A percentile compares a stretch with the other conserved stretches of the same genome.
phyloP scores from a whole-genome alignment of 2,888 invertebrate genomes.

The Horisme vitalbata region DNA sequence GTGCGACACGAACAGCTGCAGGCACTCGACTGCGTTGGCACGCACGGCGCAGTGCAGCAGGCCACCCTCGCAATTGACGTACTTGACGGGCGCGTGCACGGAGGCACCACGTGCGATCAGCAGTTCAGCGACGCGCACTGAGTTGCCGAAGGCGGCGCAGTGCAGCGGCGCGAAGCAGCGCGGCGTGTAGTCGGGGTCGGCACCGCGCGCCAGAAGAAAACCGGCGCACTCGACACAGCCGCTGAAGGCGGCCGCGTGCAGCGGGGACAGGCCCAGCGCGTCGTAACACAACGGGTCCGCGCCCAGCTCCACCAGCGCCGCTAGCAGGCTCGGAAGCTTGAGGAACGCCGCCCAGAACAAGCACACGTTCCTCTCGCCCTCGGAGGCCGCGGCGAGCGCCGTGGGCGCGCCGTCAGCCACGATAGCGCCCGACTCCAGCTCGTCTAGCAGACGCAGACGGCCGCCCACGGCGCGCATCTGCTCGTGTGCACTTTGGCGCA shows the following conservation, averaged over 20 bases:
- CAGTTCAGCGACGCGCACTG: constrained; percentile 90
- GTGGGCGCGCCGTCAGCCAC: constrained; percentile 79
- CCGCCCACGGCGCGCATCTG: constrained; percentile 88
- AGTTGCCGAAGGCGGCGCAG: constrained; percentile 94
- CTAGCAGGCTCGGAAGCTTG: constrained; percentile 86
- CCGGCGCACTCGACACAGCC: constrained; percentile 88
- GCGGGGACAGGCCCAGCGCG: constrained; percentile 87
- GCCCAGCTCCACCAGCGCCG: constrained; percentile 84
- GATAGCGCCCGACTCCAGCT: constrained; percentile 87
- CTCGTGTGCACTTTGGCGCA: constrained; percentile 88
- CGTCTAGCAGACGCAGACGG: constrained; percentile 86
- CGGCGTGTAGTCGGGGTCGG: constrained; percentile 86
- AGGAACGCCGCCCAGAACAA: constrained; percentile 90
- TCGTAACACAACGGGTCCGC: constrained; percentile 88
- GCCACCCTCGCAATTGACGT: constrained; percentile 87
- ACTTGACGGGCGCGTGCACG: constrained; percentile 86
- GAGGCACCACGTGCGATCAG: constrained; percentile 88
- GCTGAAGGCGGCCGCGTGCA: constrained; percentile 90
- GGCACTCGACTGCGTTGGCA: constrained; percentile 91
- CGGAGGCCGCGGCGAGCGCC: constrained; percentile 82
- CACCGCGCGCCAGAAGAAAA: constrained; percentile 86
- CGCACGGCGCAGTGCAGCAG: constrained; percentile 93
- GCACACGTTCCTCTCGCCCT: constrained; percentile 87
- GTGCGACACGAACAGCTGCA: constrained; percentile 88
- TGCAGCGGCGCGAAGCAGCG: constrained; percentile 92